Evolutionary conservation across 2,113 vertebrate species (phyloP).

Genomic region (Coregonus clupeaformis): DNA sequence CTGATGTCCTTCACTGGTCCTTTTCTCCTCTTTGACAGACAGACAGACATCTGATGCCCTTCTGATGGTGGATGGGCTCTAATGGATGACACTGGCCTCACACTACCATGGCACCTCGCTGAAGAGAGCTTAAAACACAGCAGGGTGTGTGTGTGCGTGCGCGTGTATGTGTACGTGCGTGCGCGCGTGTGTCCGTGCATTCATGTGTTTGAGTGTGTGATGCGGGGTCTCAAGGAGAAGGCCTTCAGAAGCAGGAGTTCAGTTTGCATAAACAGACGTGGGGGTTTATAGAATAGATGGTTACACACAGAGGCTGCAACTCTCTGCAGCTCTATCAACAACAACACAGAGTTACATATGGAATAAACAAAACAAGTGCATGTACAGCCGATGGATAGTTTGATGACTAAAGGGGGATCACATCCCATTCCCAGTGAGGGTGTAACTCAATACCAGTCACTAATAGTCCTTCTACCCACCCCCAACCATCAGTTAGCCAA

Average conservation of each 20-base stretch:
- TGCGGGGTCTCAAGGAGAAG: not conserved
- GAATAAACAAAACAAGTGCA: too few species aligned
- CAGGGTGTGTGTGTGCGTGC: not conserved
- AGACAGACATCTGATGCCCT: not conserved
- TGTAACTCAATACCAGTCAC: constrained; percentile 59
- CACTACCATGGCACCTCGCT: constrained; percentile 62
- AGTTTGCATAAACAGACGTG: constrained; percentile 24
- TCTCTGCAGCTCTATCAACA: too few species aligned
- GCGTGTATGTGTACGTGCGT: constrained; percentile 5
- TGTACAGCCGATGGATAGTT: too few species aligned
- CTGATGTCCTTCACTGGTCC: not conserved
- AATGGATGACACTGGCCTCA: constrained; percentile 61
- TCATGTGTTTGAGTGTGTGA: not conserved
- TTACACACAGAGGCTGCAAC: constrained; percentile 1
- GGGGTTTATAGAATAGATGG: not conserved
- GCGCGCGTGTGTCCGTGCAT: constrained; percentile 4
- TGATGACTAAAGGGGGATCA: constrained; percentile 38
- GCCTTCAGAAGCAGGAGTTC: not conserved
- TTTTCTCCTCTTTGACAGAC: not conserved
- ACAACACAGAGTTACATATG: too few species aligned
- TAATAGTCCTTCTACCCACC: constrained; percentile 41
- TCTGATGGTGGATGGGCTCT: constrained; percentile 35
- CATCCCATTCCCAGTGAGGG: constrained; percentile 39
- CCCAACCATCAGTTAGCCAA: constrained; percentile 37
- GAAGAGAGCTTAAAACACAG: constrained; percentile 30